Base-by-base conservation (phyloP, 2,797 vertebrate species). In the Morus bassanus region DNA sequence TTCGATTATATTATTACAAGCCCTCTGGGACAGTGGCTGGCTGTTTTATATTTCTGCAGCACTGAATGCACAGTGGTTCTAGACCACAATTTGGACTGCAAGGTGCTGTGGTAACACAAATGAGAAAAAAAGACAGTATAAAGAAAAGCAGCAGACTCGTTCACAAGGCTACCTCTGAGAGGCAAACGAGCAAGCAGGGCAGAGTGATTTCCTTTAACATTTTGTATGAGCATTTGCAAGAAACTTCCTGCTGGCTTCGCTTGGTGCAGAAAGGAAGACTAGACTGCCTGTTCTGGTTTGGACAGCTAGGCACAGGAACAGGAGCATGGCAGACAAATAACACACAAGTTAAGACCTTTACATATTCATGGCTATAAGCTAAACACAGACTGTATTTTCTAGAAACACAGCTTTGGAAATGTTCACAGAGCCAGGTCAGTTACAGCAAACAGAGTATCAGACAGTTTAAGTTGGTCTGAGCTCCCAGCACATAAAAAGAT, bases 291-390 rank as follows among this genome's bases (percentile, higher is more conserved):
- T 97, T 97, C 91, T 57, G 79, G 39, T 89, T 83, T 92, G 81
- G 70, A 53, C 59, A 89, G 94, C 51, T 72, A 74, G 70, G 78
- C 80, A 79, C 51, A 89, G 92, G 59, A 57, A 79, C 31, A 93
- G 94, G 60, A 85, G 73, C 75, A 69, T 7, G 63, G 86, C 67
- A 95, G 95, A 87, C 82, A 95, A 96, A 73, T 87, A 93, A 85
- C 95, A 91, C 87, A 64, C 1, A 1, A 28, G 56, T 59, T 82
- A 92, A 93, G 65, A 92, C 70, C 45, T 97, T 96, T 97, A 89
- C 91, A 97, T 96, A 97, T 96, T 97, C 96, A 96, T 96, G 64
- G 53, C 45, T 88, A 24, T 75, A 93, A 96, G 79, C 65, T 89
- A 92, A 94, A 95, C 95, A 95, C 81, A 91, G 91, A n/a, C 76